Conservation (phyloP, 2,888 invertebrate genomes). For the Zelleria hepariella region DNA sequence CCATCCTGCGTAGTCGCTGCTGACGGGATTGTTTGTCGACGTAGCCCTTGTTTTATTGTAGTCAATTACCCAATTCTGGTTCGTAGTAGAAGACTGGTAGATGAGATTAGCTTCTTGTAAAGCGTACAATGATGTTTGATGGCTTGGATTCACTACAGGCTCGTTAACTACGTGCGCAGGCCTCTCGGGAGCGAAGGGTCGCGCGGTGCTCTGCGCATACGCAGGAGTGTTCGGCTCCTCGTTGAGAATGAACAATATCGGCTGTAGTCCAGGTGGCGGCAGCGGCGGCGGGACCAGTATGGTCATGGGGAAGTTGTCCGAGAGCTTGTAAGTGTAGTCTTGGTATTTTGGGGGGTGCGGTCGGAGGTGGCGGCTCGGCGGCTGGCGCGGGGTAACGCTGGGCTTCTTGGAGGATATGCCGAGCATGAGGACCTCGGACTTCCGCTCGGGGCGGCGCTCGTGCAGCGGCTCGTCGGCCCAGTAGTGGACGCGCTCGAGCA, state of each 20-base stretch:
- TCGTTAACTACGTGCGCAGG: slow-evolving; percentile 18
- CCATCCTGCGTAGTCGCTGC: slow-evolving; percentile 65
- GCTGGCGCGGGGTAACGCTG: slow-evolving; percentile 67
- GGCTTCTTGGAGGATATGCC: slow-evolving; percentile 80
- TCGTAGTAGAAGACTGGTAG: slow-evolving; percentile 74
- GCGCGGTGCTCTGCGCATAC: slow-evolving; percentile 27
- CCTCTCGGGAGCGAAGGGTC: slow-evolving; percentile 24
- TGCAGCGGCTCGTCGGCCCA: slow-evolving; percentile 80
- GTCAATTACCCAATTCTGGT: slow-evolving; percentile 55
- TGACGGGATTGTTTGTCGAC: slow-evolving; percentile 30
- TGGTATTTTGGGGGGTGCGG: slow-evolving; percentile 53
- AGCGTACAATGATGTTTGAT: slow-evolving; percentile 54
- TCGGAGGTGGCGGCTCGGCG: slow-evolving; percentile 32
- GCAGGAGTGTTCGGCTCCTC: slow-evolving; percentile 25
- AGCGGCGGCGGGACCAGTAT: slow-evolving; percentile 79
- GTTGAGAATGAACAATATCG: slow-evolving; percentile 38
- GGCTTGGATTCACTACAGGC: slow-evolving; percentile 16
- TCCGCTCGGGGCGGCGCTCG: slow-evolving; percentile 70
- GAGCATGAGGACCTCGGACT: slow-evolving; percentile 78
- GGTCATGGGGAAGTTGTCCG: slow-evolving; percentile 74
- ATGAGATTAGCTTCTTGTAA: slow-evolving; percentile 76
- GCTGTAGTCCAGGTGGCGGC: slow-evolving; percentile 56
- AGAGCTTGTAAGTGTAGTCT: slow-evolving; percentile 63
- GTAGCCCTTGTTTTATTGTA: slow-evolving; percentile 37
- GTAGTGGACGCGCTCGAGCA: slow-evolving; percentile 83